A percentile compares a stretch with the other conserved stretches of the same genome.
Conservation (phyloP, 2,113 vertebrate species). For the Benitochromis conjunctus region DNA sequence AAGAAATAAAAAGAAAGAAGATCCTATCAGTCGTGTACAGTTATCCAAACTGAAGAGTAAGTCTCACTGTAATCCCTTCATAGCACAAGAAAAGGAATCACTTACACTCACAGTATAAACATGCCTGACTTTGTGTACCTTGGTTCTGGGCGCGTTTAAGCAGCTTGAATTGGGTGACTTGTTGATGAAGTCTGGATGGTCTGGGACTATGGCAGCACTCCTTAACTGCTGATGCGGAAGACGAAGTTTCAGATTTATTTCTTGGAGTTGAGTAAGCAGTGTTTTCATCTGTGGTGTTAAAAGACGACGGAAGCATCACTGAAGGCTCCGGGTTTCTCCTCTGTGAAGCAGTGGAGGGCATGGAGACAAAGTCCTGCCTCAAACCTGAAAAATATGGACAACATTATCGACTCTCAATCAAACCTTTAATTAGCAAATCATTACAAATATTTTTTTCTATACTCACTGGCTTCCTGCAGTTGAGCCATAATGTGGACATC, state of each 20-base stretch:
- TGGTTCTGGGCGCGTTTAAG: conserved; percentile 74
- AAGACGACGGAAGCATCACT: conserved; percentile 55
- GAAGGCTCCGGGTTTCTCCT: conserved; percentile 64
- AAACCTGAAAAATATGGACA: conserved; percentile 65
- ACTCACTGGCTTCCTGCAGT: conserved; percentile 81
- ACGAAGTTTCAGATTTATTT: background rate
- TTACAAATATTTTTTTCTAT: background rate
- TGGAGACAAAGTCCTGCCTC: conserved; percentile 73
- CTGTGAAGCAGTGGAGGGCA: conserved; percentile 54
- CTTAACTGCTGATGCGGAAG: conserved; percentile 10
- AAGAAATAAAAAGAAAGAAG: background rate
- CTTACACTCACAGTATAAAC: background rate
- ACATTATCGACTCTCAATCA: background rate
- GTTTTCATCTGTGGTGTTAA: conserved; percentile 67
- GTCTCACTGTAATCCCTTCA: background rate
- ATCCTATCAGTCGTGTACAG: background rate
- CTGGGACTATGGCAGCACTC: conserved; percentile 35
- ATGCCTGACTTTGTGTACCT: conserved; percentile 50
- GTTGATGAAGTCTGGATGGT: conserved; percentile 63
- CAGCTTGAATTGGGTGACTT: conserved; percentile 73
- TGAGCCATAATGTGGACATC: conserved; percentile 81
- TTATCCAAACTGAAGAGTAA: background rate
- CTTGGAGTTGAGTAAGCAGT: background rate
- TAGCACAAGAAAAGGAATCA: background rate
- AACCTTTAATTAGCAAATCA: background rate